Percentiles rank a stretch among this genome's conserved stretches.
phyloP scores from a whole-genome alignment of 2,797 vertebrate genomes.

The Muscicapa comitata region DNA sequence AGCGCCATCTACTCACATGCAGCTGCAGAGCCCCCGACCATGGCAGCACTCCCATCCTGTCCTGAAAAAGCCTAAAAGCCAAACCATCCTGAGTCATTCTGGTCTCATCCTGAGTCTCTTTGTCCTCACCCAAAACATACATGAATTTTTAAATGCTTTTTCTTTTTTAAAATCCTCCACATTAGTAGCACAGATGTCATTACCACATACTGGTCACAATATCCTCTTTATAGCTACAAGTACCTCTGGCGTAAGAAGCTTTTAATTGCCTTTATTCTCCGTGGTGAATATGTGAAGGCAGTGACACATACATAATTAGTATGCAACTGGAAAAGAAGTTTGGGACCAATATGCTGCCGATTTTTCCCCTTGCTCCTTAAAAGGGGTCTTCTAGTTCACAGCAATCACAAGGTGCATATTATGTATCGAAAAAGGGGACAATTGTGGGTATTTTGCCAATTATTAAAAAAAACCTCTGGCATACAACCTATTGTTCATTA shows the following conservation, averaged over 20 bases:
- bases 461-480: neutral
- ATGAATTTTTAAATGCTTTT: neutral
- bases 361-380: neutral
- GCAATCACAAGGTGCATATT: neutral
- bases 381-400: neutral
- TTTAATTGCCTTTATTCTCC: slow-evolving; percentile 10
- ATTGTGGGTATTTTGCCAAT: neutral
- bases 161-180: neutral
- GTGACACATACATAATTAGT: neutral
- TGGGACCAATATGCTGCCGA: neutral
- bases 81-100: neutral
- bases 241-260: neutral
- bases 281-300: neutral
- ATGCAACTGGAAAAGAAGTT: neutral
- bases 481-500: neutral
- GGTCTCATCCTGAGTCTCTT: neutral
- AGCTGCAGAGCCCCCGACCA: neutral
- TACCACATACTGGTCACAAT: neutral
- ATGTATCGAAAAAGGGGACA: neutral
- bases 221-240: neutral
- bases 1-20: neutral
- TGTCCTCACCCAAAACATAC: neutral
- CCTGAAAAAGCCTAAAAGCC: neutral
- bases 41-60: neutral
- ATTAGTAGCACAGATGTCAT: neutral